phyloP scores from a whole-genome alignment of 2,113 vertebrate genomes.

The Carlito syrichta region DNA sequence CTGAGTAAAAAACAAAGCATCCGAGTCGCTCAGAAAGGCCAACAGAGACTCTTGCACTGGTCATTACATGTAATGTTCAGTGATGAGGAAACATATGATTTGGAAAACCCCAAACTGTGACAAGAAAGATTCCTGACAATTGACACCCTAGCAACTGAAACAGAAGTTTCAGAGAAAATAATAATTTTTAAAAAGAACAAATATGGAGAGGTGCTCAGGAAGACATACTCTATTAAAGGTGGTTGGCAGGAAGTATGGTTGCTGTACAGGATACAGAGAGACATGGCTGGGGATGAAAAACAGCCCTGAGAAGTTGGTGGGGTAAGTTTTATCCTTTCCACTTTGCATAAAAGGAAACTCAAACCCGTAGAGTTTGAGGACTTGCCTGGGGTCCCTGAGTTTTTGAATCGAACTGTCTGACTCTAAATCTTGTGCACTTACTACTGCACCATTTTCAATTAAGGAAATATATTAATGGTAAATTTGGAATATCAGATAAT shows the following conservation, averaged over 20 bases:
- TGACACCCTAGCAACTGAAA: background rate
- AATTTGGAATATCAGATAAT: background rate
- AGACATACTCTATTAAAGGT: background rate
- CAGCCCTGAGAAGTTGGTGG: background rate
- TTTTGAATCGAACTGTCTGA: conserved; percentile 17
- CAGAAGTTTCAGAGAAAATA: background rate
- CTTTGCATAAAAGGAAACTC: conserved; percentile 54
- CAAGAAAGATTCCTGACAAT: background rate
- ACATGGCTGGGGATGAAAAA: background rate
- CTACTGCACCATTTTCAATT: background rate
- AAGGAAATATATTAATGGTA: background rate
- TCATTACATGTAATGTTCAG: background rate
- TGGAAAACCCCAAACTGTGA: background rate
- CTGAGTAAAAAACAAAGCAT: conserved; percentile 28
- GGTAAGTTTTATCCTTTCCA: background rate
- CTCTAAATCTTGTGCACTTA: background rate
- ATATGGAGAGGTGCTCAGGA: background rate
- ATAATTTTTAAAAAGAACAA: background rate
- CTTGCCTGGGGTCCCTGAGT: background rate
- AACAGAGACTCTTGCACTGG: background rate
- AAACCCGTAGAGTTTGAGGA: background rate
- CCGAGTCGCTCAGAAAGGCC: background rate
- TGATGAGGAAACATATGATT: background rate
- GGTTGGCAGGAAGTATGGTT: conserved; percentile 33
- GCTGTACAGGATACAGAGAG: background rate